Evolutionary conservation across 53 echinoderm and acorn worm species (phyloP).

Genomic region (Echinometra lucunter): DNA sequence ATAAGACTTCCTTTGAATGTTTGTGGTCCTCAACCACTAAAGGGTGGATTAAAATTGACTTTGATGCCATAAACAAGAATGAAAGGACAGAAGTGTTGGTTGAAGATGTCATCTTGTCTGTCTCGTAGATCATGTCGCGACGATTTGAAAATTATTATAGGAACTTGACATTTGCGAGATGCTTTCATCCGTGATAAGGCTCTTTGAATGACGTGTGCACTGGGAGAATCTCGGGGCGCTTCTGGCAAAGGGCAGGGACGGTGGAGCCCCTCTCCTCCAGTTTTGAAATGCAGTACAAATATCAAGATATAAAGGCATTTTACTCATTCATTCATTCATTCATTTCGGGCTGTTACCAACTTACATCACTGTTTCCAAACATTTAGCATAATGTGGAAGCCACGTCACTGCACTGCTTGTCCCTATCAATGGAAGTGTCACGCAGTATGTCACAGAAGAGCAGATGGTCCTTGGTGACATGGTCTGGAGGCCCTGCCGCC

Average conservation of each 20-base stretch:
- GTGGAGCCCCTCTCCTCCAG: not conserved
- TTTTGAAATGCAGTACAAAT: too few species aligned
- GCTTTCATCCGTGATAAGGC: not conserved
- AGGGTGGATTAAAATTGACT: conserved; percentile 4
- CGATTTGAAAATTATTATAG: not conserved
- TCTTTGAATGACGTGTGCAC: conserved; percentile 8
- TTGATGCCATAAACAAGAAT: not conserved
- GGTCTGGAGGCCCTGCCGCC: too few species aligned
- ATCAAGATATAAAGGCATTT: too few species aligned
- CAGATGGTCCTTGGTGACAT: too few species aligned
- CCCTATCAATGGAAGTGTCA: too few species aligned
- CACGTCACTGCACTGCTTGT: too few species aligned
- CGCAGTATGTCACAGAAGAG: too few species aligned
- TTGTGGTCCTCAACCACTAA: not conserved
- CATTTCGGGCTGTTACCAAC: too few species aligned
- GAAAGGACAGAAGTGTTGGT: conserved; percentile 9
- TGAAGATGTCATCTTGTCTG: conserved; percentile 37
- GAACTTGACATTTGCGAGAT: conserved; percentile 38
- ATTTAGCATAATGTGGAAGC: too few species aligned
- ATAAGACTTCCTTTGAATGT: not conserved
- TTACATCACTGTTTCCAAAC: too few species aligned
- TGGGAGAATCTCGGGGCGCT: not conserved
- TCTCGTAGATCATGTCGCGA: conserved; percentile 41
- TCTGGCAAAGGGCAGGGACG: not conserved
- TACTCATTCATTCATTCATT: too few species aligned